These are phyloP conservation scores for Sipha flava DNA, from an alignment of 1,140 invertebrate species.

Conservation along the genomic window DNA sequence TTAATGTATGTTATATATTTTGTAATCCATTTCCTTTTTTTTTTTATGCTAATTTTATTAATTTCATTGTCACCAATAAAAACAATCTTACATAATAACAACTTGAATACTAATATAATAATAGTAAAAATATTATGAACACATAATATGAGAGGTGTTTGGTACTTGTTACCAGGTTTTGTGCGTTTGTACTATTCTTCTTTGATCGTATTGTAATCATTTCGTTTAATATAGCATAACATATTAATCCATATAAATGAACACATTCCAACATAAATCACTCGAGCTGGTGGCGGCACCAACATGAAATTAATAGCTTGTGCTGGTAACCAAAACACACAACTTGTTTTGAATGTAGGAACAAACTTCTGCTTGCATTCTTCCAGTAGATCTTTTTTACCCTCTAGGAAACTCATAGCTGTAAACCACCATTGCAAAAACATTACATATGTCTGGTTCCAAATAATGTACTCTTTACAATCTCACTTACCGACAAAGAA, in stretches of 20 bases:
- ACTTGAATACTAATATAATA: neutral
- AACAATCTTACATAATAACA: neutral
- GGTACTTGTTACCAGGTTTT: neutral
- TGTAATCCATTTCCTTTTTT: neutral
- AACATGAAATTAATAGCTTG: conserved; percentile 48
- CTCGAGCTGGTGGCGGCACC: conserved; percentile 46
- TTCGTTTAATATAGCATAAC: conserved; percentile 47
- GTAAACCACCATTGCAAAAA: neutral
- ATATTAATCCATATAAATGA: conserved; percentile 50
- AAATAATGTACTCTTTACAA: neutral
- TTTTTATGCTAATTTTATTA: neutral
- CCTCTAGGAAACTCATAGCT: conserved; percentile 41
- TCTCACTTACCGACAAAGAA: conserved; percentile 49
- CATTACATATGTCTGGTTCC: neutral
- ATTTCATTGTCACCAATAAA: neutral
- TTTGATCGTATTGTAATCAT: neutral
- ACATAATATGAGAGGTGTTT: neutral
- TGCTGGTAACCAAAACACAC: conserved; percentile 49
- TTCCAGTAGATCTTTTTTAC: conserved; percentile 38
- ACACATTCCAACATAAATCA: conserved; percentile 49
- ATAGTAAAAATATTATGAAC: too few relatives aligned
- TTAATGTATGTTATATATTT: neutral
- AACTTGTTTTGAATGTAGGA: conserved; percentile 43
- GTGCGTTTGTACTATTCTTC: neutral
- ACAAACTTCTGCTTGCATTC: conserved; percentile 39